These are phyloP conservation scores for Timema cristinae DNA, from an alignment of 2,888 invertebrate species.

Conservation along the genomic window DNA sequence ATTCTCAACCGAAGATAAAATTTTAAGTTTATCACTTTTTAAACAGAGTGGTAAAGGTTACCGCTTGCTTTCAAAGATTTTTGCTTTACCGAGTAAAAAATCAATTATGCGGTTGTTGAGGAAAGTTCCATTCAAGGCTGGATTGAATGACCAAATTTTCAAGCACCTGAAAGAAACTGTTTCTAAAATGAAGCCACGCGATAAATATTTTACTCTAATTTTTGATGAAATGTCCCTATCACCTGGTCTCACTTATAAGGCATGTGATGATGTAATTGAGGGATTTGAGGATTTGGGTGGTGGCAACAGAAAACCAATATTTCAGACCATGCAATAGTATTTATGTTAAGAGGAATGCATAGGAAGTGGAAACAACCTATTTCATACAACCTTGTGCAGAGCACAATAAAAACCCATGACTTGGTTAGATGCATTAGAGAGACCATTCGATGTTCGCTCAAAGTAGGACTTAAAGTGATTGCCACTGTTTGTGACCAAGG, in stretches of 20 bases:
- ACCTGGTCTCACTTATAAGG: neutral
- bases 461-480: neutral
- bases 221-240: neutral
- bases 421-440: neutral
- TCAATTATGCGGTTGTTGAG: neutral
- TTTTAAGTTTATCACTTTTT: neutral
- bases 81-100: conserved; percentile 3
- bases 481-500: conserved; percentile 7
- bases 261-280: neutral
- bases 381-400: neutral
- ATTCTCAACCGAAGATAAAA: conserved; percentile 2
- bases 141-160: neutral
- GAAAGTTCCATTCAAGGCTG: neutral
- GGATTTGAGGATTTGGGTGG: neutral
- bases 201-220: neutral
- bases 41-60: neutral
- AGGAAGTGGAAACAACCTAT: conserved; percentile 8
- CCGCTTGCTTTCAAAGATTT: neutral
- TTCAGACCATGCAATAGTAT: neutral
- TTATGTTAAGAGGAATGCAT: neutral
- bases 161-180: conserved; percentile 4
- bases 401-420: neutral
- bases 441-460: neutral
- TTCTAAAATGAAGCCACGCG: neutral
- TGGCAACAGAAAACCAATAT: neutral